These are phyloP conservation scores for Coptodon rendalli DNA, from an alignment of 2,113 vertebrate species.

Conservation along the genomic window DNA sequence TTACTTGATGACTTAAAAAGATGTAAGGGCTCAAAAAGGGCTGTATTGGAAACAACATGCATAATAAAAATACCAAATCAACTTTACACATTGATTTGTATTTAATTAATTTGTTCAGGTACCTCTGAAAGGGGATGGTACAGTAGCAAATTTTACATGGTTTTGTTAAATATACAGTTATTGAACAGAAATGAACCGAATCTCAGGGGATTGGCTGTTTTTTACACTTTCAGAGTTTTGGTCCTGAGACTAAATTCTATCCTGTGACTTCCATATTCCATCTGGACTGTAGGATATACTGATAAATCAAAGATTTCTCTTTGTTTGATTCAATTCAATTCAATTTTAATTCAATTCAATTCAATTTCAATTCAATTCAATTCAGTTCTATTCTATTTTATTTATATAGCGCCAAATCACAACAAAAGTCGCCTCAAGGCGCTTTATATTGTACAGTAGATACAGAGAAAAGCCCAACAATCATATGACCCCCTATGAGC, in stretches of 20 bases:
- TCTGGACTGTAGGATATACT: neutral
- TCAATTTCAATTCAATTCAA: too few relatives aligned
- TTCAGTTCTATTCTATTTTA: too few relatives aligned
- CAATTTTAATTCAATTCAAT: too few relatives aligned
- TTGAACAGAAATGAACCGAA: neutral
- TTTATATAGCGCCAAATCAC: too few relatives aligned
- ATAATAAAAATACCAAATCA: neutral
- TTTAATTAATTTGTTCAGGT: neutral
- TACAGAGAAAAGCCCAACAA: too few relatives aligned
- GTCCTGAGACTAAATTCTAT: neutral
- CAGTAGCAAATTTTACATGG: neutral
- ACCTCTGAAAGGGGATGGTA: neutral
- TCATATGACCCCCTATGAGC: too few relatives aligned
- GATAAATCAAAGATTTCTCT: neutral
- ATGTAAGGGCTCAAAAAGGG: neutral
- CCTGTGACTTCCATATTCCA: neutral
- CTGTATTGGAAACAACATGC: neutral
- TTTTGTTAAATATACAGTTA: neutral
- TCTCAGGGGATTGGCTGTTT: neutral
- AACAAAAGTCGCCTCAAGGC: too few relatives aligned
- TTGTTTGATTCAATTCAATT: neutral
- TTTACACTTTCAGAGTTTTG: neutral
- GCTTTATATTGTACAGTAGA: too few relatives aligned
- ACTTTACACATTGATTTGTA: neutral
- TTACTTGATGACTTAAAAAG: neutral